Conservation (phyloP, 2,888 invertebrate genomes). For the Latrodectus elegans region DNA sequence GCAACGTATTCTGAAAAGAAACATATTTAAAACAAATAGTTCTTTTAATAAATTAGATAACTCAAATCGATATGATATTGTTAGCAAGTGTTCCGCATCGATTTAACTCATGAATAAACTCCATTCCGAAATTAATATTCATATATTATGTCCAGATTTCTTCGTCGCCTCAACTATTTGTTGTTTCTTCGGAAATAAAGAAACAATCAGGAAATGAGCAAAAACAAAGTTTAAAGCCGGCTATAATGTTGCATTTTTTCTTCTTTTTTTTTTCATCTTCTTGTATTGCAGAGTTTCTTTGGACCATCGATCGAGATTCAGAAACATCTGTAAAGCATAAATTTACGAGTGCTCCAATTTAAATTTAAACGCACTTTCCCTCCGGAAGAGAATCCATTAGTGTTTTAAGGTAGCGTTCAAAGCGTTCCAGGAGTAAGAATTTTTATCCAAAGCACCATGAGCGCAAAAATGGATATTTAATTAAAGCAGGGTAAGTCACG, state of each 20-base stretch:
- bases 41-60: background rate
- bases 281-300: constrained; percentile 17
- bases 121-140: constrained; percentile 34
- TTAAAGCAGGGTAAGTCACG: constrained; percentile 51
- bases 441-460: constrained; percentile 8
- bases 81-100: constrained; percentile 1
- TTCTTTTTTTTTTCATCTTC: constrained; percentile 15
- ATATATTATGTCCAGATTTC: constrained; percentile 9
- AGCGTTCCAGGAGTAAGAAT: constrained; percentile 10
- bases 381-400: constrained; percentile 55
- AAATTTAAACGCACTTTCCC: constrained; percentile 60
- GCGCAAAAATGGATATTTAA: constrained; percentile 64
- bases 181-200: background rate
- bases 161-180: background rate
- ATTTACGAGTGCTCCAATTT: constrained; percentile 64
- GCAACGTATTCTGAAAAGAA: background rate
- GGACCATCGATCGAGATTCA: constrained; percentile 41
- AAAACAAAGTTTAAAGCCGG: background rate
- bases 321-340: constrained; percentile 68
- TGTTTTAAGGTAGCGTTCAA: constrained; percentile 5
- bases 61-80: background rate
- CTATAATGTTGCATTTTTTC: background rate
- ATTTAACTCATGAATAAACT: constrained; percentile 16
- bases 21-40: background rate
- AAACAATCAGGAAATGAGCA: background rate